These are phyloP conservation scores for Nephotettix cincticeps DNA, from an alignment of 1,140 invertebrate genomes.

Conservation along the genomic window DNA sequence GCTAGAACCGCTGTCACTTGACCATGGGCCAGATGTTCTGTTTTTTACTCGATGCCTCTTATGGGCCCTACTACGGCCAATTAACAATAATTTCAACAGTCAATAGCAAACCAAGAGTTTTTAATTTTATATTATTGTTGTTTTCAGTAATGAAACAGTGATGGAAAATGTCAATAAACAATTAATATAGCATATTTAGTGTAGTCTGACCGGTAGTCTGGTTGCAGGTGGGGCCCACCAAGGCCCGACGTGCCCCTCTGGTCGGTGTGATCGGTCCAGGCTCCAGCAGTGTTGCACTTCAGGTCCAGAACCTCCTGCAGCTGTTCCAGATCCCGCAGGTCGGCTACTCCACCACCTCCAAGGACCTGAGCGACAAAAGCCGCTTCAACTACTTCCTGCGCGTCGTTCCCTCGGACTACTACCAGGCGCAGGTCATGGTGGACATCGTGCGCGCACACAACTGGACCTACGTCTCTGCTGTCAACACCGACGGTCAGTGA, in stretches of 20 bases:
- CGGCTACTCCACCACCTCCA: conserved; percentile 78
- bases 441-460: conserved; percentile 70
- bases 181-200: too few relatives aligned
- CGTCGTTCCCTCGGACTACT: conserved; percentile 79
- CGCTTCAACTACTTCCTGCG: conserved; percentile 77
- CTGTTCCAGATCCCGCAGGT: conserved; percentile 51
- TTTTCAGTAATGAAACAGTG: too few relatives aligned
- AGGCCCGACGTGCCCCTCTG: conserved; percentile 51
- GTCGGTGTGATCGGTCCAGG: conserved; percentile 71
- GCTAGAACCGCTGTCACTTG: too few relatives aligned
- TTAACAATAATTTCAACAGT: too few relatives aligned
- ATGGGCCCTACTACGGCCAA: too few relatives aligned
- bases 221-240: too few relatives aligned
- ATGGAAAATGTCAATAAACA: too few relatives aligned
- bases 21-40: too few relatives aligned
- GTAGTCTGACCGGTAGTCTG: too few relatives aligned
- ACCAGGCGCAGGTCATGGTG: conserved; percentile 75
- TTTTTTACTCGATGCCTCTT: too few relatives aligned
- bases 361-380: conserved; percentile 74
- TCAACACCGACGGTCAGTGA: conserved; percentile 74
- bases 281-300: conserved; percentile 64
- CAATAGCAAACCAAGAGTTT: too few relatives aligned
- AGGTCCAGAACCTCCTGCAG: conserved; percentile 80
- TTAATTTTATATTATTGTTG: too few relatives aligned
- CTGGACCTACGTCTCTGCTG: conserved; percentile 83